A percentile compares a stretch with the other conserved stretches of the same genome.
Conservation (phyloP, 2,888 invertebrate genomes). For the Campaea margaritaria region DNA sequence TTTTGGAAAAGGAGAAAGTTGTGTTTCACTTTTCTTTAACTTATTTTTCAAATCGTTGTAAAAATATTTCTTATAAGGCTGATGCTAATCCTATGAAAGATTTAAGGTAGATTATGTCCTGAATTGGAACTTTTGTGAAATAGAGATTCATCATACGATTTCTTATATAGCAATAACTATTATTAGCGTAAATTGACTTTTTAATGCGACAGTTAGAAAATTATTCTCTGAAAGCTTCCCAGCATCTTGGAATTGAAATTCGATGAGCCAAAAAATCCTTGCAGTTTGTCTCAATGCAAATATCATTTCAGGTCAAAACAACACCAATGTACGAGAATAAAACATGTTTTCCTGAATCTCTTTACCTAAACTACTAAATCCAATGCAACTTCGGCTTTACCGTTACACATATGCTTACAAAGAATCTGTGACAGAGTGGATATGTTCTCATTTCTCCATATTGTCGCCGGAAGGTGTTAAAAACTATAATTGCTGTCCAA, state of each 20-base stretch:
- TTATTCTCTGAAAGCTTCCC: not conserved
- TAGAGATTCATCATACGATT: no score
- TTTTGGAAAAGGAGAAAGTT: constrained; percentile 20
- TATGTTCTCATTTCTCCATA: constrained; percentile 64
- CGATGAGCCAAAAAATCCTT: not conserved
- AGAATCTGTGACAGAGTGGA: constrained; percentile 57
- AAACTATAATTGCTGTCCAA: constrained; percentile 68
- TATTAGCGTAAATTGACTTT: no score
- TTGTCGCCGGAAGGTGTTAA: constrained; percentile 65
- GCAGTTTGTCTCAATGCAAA: no score
- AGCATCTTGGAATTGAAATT: not conserved
- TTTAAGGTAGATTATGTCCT: no score
- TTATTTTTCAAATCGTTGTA: constrained; percentile 2
- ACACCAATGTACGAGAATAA: not conserved
- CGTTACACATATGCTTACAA: constrained; percentile 46
- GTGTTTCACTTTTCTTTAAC: constrained; percentile 19
- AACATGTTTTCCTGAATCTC: not conserved
- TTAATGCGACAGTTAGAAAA: no score
- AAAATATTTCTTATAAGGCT: not conserved
- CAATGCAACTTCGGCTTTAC: constrained; percentile 33
- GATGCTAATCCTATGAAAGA: no score
- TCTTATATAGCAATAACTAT: no score
- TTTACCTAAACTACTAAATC: constrained; percentile 8
- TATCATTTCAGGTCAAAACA: no score
- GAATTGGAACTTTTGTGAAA: no score